These are phyloP conservation scores for Antheraea pernyi DNA, from an alignment of 1,140 invertebrate species.

Conservation along the genomic window DNA sequence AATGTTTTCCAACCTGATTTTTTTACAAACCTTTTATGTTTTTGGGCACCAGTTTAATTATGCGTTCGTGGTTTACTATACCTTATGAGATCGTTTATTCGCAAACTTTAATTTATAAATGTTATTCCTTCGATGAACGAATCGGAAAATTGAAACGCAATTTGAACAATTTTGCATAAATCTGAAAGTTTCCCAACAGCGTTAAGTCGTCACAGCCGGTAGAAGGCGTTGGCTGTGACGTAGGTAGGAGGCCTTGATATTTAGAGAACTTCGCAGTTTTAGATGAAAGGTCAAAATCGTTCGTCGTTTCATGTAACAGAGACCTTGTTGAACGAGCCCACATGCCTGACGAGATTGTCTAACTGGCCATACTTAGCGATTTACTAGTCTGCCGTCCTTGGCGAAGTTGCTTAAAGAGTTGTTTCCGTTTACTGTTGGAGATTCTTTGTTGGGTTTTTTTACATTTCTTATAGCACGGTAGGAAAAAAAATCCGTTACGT, in stretches of 20 bases:
- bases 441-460: not conserved
- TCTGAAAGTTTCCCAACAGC: not conserved
- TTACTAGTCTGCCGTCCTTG: not conserved
- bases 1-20: too few relatives aligned
- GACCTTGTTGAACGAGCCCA: conserved; percentile 1
- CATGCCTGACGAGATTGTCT: not conserved
- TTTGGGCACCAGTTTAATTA: too few relatives aligned
- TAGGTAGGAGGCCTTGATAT: not conserved
- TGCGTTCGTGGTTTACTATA: too few relatives aligned
- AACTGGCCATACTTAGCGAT: not conserved
- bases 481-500: too few relatives aligned
- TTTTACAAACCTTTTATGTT: too few relatives aligned
- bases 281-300: conserved; percentile 9
- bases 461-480: not conserved
- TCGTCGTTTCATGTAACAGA: conserved; percentile 4
- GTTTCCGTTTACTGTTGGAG: not conserved
- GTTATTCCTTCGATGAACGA: too few relatives aligned
- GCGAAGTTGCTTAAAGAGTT: not conserved
- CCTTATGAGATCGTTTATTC: too few relatives aligned
- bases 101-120: too few relatives aligned
- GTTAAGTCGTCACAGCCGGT: not conserved
- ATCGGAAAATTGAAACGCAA: too few relatives aligned
- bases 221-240: conserved; percentile 11
- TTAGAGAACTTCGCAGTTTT: conserved; percentile 8
- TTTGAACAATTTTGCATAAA: not conserved